phyloP scores from a whole-genome alignment of 2,888 invertebrate genomes.

The Lasioglossum morio region DNA sequence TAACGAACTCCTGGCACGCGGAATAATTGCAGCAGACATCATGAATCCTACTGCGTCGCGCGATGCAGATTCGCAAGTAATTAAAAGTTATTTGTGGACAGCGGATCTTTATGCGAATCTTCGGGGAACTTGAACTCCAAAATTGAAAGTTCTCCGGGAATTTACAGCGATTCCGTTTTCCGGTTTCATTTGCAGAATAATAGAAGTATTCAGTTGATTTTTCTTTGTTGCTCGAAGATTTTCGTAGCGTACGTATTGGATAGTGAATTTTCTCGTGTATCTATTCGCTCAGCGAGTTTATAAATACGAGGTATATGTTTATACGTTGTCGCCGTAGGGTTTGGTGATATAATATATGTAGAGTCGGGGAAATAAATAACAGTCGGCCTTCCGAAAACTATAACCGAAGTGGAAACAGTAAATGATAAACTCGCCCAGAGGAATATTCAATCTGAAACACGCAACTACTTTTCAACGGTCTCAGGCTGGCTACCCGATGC shows the following conservation, averaged over 20 bases:
- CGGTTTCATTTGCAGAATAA: background rate
- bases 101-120: background rate
- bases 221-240: background rate
- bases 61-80: background rate
- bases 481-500: background rate
- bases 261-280: background rate
- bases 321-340: background rate
- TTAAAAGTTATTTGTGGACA: conserved; percentile 1
- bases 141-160: background rate
- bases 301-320: background rate
- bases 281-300: background rate
- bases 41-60: background rate
- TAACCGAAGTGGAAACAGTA: background rate
- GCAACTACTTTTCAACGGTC: background rate
- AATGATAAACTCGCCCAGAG: background rate
- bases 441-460: conserved; percentile 2
- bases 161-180: background rate
- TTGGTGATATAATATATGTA: background rate
- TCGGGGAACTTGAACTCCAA: background rate
- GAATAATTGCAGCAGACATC: background rate
- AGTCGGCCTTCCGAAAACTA: background rate
- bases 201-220: background rate
- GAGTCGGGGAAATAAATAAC: background rate
- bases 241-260: background rate
- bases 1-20: background rate